A percentile compares a stretch with the other conserved stretches of the same genome.
Conservation (phyloP, 2,888 invertebrate species). For the Pyrocoelia pectoralis region DNA sequence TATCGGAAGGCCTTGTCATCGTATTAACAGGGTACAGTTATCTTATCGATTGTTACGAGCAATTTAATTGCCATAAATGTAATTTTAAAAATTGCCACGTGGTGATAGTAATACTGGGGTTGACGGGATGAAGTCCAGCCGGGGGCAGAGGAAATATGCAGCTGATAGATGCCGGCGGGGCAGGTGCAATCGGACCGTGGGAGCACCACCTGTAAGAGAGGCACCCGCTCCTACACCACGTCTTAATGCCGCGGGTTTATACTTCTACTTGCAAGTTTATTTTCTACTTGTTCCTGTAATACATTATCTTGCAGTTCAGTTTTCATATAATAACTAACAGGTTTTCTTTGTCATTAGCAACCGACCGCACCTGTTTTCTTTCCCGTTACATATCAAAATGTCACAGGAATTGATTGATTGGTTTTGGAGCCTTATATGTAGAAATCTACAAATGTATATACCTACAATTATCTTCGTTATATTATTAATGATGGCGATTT, state of each 20-base stretch:
- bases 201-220: conserved; percentile 47
- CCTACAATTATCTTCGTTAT: conserved; percentile 21
- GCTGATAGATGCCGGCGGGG: conserved; percentile 43
- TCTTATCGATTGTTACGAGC: conserved; percentile 22
- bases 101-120: conserved; percentile 29
- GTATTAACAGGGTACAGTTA: conserved; percentile 11
- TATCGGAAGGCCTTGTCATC: conserved; percentile 20
- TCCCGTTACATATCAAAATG: conserved; percentile 33
- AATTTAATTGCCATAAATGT: conserved; percentile 27
- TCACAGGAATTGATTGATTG: conserved; percentile 34
- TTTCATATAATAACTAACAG: conserved; percentile 36
- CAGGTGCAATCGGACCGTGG: conserved; percentile 48
- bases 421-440: conserved; percentile 27
- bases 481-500: conserved; percentile 26
- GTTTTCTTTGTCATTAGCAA: conserved; percentile 31
- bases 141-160: conserved; percentile 30
- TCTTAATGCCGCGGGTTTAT: conserved; percentile 40
- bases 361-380: conserved; percentile 34
- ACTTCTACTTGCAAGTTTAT: conserved; percentile 25
- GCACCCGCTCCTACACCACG: conserved; percentile 40
- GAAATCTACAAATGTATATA: conserved; percentile 19
- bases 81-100: conserved; percentile 32
- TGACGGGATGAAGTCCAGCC: conserved; percentile 21
- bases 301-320: conserved; percentile 33
- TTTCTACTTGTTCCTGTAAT: conserved; percentile 36